Evolutionary conservation across 2,797 vertebrate genomes (phyloP).

Genomic region (Mionectes olivaceus): DNA sequence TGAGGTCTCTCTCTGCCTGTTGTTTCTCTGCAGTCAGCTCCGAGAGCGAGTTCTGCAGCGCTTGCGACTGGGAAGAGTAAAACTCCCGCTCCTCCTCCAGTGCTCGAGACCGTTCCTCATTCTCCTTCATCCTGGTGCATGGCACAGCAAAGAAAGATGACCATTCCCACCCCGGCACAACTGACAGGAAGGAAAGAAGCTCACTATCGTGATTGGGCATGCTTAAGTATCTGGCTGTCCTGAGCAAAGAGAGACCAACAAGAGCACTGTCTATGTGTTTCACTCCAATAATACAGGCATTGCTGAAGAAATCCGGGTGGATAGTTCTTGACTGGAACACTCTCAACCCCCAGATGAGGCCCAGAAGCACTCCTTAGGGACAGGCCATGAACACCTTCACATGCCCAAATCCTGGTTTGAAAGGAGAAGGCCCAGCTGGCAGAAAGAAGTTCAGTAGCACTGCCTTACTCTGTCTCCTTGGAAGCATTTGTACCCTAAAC

Average conservation of each 20-base stretch:
- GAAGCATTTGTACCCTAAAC: not conserved
- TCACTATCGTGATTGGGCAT: fast-evolving
- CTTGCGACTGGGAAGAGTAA: conserved; percentile 89
- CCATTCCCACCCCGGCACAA: not conserved
- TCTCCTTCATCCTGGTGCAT: conserved; percentile 86
- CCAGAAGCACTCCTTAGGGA: not conserved
- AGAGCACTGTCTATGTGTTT: not conserved
- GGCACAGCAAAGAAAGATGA: not conserved
- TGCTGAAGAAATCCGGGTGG: not conserved
- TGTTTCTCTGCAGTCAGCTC: conserved; percentile 93
- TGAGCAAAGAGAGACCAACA: not conserved
- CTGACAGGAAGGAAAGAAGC: not conserved
- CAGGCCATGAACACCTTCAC: not conserved
- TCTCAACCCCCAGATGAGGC: not conserved
- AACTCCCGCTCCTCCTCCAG: conserved; percentile 93
- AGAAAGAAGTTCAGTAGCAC: not conserved
- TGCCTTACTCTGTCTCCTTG: not conserved
- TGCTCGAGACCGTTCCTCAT: conserved; percentile 84
- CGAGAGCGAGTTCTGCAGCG: conserved; percentile 90
- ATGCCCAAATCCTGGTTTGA: not conserved
- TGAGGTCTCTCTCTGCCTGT: conserved; percentile 93
- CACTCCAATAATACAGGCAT: not conserved
- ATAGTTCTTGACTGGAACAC: not conserved
- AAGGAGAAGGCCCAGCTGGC: not conserved
- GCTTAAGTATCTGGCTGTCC: not conserved